Percentiles rank a stretch among this genome's conserved stretches.
These are phyloP conservation scores for Periparus ater DNA, from an alignment of 2,797 vertebrate genomes.

Conservation along the genomic window DNA sequence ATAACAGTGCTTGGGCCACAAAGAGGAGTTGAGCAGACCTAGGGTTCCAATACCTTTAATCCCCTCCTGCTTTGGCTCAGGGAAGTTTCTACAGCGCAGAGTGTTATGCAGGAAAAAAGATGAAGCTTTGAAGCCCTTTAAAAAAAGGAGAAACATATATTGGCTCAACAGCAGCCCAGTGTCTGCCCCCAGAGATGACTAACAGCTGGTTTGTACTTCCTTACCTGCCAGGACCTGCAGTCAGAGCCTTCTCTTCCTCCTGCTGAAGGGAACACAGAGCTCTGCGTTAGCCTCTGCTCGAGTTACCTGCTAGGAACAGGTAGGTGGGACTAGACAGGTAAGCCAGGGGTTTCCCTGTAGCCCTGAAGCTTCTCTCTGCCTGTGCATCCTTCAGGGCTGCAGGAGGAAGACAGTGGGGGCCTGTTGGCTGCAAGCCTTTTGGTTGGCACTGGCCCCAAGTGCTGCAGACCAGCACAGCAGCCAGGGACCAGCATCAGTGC, in stretches of 20 bases:
- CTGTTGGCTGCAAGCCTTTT: background rate
- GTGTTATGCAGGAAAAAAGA: background rate
- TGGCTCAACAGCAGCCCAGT: background rate
- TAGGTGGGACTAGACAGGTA: background rate
- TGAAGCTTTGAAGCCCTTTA: background rate
- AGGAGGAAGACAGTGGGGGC: background rate
- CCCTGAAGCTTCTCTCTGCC: background rate
- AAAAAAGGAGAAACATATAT: background rate
- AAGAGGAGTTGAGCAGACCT: background rate
- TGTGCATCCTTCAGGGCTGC: background rate
- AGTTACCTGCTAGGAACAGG: background rate
- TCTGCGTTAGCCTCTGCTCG: background rate
- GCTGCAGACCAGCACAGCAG: background rate
- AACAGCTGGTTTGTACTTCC: constrained; percentile 4
- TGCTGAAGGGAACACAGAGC: background rate
- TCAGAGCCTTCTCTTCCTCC: background rate
- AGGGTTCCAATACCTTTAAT: background rate
- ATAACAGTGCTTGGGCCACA: background rate
- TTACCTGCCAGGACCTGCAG: constrained; percentile 14
- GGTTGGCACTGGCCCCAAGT: background rate
- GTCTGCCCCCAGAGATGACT: background rate
- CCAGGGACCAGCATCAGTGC: background rate
- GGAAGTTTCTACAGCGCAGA: background rate
- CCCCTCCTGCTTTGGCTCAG: background rate
- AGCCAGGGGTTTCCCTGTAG: background rate